Percentiles rank a stretch among this genome's conserved stretches.
phyloP scores from a whole-genome alignment of 1,140 invertebrate genomes.

The Acromyrmex heyeri region DNA sequence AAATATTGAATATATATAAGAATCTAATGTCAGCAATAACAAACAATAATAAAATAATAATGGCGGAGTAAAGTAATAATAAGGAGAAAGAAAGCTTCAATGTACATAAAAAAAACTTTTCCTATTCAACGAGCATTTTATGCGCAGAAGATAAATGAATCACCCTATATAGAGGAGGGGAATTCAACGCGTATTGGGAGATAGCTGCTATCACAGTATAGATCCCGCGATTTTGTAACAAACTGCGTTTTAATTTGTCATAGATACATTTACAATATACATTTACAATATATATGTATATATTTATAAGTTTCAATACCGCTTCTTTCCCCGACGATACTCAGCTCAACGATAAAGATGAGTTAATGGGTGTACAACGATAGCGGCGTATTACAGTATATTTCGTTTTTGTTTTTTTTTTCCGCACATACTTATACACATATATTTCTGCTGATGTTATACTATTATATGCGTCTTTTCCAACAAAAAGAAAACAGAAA shows the following conservation, averaged over 20 bases:
- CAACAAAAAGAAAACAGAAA: background rate
- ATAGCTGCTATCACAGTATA: constrained; percentile 7
- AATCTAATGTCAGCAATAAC: background rate
- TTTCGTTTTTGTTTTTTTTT: constrained; percentile 67
- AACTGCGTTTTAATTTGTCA: constrained; percentile 84
- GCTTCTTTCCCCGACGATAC: constrained; percentile 73
- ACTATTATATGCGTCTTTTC: constrained; percentile 30
- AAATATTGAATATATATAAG: background rate
- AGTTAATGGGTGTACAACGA: constrained; percentile 66
- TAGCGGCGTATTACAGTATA: constrained; percentile 76
- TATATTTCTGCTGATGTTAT: constrained; percentile 30
- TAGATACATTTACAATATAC: constrained; percentile 86
- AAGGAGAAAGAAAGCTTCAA: background rate
- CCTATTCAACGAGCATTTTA: background rate
- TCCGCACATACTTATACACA: constrained; percentile 56
- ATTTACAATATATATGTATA: constrained; percentile 85
- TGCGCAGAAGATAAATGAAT: background rate
- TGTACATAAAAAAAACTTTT: background rate
- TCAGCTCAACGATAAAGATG: constrained; percentile 74
- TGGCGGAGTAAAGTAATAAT: background rate
- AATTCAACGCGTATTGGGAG: background rate
- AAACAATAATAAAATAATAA: background rate
- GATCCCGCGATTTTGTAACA: constrained; percentile 79
- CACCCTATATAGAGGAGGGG: background rate
- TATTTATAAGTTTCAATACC: constrained; percentile 82